phyloP scores from a whole-genome alignment of 2,113 vertebrate genomes.

The Xenopus borealis region DNA sequence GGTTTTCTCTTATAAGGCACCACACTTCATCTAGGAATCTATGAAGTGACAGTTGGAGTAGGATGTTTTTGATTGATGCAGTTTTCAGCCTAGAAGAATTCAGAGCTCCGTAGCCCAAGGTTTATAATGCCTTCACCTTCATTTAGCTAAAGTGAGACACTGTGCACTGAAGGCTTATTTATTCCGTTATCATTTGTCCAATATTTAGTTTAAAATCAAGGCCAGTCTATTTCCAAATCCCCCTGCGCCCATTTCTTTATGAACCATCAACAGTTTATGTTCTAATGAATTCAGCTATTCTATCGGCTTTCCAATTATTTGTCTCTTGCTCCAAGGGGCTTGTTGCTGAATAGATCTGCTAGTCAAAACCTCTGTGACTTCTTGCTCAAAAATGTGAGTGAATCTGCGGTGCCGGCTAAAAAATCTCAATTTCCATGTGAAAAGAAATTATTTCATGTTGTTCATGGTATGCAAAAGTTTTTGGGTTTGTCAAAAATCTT shows the following conservation, averaged over 20 bases:
- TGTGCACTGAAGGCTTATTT: no score
- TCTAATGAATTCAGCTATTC: neutral
- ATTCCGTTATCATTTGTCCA: neutral
- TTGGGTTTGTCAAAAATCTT: constrained; percentile 24
- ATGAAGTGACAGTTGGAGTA: no score
- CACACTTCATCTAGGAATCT: no score
- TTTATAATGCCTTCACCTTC: no score
- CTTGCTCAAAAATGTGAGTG: constrained; percentile 10
- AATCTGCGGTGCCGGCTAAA: constrained; percentile 12
- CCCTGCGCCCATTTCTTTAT: no score
- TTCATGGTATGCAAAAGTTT: neutral
- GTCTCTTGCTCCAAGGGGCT: neutral
- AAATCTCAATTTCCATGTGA: constrained; percentile 31
- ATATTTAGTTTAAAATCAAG: neutral
- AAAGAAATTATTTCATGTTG: constrained; percentile 27
- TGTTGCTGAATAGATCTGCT: neutral
- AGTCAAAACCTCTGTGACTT: constrained; percentile 4
- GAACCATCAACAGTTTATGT: no score
- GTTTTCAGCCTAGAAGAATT: no score
- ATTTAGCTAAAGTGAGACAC: no score
- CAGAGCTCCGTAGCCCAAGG: no score
- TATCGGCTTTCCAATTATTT: neutral
- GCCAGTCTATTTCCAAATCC: neutral
- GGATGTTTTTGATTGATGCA: no score
- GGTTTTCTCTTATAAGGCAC: no score